Base-by-base conservation (phyloP, 92 coral and sea anemone species). In the Umimayanthus chanpuru region DNA sequence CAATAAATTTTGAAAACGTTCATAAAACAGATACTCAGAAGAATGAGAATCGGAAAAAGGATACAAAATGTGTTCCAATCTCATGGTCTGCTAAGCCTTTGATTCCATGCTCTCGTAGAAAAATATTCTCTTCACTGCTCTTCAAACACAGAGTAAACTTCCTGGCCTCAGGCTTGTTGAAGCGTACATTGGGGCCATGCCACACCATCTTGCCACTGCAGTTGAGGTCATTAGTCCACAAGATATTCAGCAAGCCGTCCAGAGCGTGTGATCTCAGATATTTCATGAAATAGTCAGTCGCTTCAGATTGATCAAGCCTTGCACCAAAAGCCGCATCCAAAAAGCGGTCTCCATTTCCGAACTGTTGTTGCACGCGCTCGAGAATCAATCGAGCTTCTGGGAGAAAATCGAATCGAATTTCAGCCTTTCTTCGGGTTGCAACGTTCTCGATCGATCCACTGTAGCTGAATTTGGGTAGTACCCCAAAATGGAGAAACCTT, bases 1-100 rank as follows among this genome's bases (percentile, higher is more conserved):
- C 68, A 61, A 56, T 32, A 32, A 32, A 32, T 32, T 32, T 32
- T 32, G 20, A 53, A 15, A 61, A 61, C 68, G 15, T 20, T 20
- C 18, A 61, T 21, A 61, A 61, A 61, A 61, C 5, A 8, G 16
- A 5, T 3, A 18, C 2, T 61, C 11, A 55, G 23, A 84, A 40
- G 29, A 11, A 25, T 9, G 40, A 79, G 43, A 5, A 5, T 32
- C 32, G 28, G 14, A 14, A 85, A 88, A 93, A 95, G 96, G 98
- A 95, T 97, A 97, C 99, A 89, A 95, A 97, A 86, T 97, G 99
- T n/a, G 99, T 97, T 7, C 99, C 99, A 81, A 97, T 97, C 85
- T 97, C 99, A 82, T 97, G 99, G 75, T 97, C 97, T 40, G 98
- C 98, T 87, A 97, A 84, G 58, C 98, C 94, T 85, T 94, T 85